Conservation (phyloP, 2,888 invertebrate species). For the Sinotaia quadrata region DNA sequence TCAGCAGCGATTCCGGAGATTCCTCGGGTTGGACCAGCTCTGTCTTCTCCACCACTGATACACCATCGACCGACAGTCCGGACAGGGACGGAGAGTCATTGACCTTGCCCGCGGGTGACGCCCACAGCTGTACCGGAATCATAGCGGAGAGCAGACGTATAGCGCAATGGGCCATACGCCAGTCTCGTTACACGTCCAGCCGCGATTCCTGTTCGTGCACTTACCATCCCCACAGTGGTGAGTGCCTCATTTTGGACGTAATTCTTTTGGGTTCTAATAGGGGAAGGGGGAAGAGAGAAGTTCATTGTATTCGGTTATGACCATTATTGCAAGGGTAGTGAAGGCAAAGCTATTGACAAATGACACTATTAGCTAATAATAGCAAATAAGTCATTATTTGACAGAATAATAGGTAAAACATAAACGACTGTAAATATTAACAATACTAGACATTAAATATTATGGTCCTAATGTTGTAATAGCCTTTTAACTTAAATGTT, state of each 20-base stretch:
- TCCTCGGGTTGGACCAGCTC: conserved; percentile 57
- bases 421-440: too few species aligned
- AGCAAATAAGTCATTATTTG: too few species aligned
- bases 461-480: too few species aligned
- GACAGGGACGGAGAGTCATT: conserved; percentile 31
- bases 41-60: conserved; percentile 53
- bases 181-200: conserved; percentile 30
- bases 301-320: background rate
- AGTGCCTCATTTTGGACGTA: background rate
- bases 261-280: background rate
- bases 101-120: conserved; percentile 17
- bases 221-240: conserved; percentile 32
- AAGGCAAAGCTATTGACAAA: too few species aligned
- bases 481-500: too few species aligned
- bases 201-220: conserved; percentile 31
- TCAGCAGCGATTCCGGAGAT: conserved; percentile 46
- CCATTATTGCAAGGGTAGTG: too few species aligned
- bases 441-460: too few species aligned
- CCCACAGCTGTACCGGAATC: conserved; percentile 35
- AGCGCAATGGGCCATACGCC: conserved; percentile 42
- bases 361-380: too few species aligned
- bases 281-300: too few species aligned
- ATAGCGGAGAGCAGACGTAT: conserved; percentile 43
- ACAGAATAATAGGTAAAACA: too few species aligned
- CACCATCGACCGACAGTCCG: conserved; percentile 48